Evolutionary conservation across 1,140 invertebrate species (phyloP).

Genomic region (Sitodiplosis mosellana): DNA sequence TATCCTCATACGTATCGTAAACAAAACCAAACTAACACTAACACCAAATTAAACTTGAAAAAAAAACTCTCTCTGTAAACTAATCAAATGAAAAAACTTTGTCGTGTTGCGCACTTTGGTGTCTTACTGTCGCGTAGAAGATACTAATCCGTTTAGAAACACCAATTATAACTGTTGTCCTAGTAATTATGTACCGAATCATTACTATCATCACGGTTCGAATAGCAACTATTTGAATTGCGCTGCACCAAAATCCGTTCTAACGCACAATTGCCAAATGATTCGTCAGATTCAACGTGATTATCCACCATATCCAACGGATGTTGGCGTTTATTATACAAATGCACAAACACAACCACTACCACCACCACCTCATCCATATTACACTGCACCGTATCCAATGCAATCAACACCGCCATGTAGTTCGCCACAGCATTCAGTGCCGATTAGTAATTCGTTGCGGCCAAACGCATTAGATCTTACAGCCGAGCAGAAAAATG

Average conservation of each 20-base stretch:
- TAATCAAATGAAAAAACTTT: too few relatives aligned
- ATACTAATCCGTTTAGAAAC: too few relatives aligned
- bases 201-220: too few relatives aligned
- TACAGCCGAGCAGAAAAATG: not conserved
- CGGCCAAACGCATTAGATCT: not conserved
- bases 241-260: constrained; percentile 24
- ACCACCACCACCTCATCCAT: not conserved
- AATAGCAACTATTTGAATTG: constrained; percentile 16
- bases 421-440: not conserved
- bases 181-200: too few relatives aligned
- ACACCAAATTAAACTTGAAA: too few relatives aligned
- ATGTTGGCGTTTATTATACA: constrained; percentile 21
- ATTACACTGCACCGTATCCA: not conserved
- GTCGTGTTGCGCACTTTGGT: too few relatives aligned
- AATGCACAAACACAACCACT: constrained; percentile 4
- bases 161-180: too few relatives aligned
- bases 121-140: too few relatives aligned
- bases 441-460: not conserved
- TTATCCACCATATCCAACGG: constrained; percentile 24
- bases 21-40: too few relatives aligned
- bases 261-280: constrained; percentile 24
- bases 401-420: constrained; percentile 2
- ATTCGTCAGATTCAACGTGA: constrained; percentile 25
- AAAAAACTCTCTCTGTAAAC: too few relatives aligned
- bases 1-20: too few relatives aligned